Evolutionary conservation across 2,888 invertebrate species (phyloP).

Genomic region (Hesperia comma): DNA sequence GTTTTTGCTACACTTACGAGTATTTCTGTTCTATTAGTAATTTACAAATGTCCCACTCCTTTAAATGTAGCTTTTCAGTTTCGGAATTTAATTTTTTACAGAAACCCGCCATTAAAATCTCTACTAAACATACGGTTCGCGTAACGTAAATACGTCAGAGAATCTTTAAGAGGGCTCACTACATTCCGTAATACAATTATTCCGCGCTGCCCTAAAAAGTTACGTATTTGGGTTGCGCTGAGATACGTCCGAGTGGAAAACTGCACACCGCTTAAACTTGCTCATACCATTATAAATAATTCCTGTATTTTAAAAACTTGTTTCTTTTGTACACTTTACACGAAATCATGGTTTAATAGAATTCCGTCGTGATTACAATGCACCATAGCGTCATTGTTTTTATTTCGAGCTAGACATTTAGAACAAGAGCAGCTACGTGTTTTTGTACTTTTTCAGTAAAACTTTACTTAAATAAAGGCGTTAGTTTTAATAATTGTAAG

Average conservation of each 20-base stretch:
- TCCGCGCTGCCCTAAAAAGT: constrained; percentile 32
- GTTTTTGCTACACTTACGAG: too few relatives aligned
- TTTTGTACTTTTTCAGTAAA: constrained; percentile 1
- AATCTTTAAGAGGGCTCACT: constrained; percentile 12
- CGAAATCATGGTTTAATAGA: constrained; percentile 16
- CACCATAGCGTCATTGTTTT: constrained; percentile 23
- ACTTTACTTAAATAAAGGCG: neutral
- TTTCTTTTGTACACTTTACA: constrained; percentile 27
- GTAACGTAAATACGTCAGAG: constrained; percentile 15
- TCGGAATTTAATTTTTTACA: neutral
- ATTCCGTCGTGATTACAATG: constrained; percentile 16
- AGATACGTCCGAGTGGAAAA: constrained; percentile 37
- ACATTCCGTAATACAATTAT: constrained; percentile 32
- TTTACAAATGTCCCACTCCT: too few relatives aligned
- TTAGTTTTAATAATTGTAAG: neutral
- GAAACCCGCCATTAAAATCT: constrained; percentile 12
- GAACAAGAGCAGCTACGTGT: constrained; percentile 5
- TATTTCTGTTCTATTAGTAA: too few relatives aligned
- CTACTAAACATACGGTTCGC: constrained; percentile 1
- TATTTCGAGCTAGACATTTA: constrained; percentile 6
- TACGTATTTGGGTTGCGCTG: constrained; percentile 33
- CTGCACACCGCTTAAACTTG: constrained; percentile 33
- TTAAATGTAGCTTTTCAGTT: too few relatives aligned
- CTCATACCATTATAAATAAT: constrained; percentile 36
- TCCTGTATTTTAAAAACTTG: constrained; percentile 25